Conservation (phyloP, 2,888 invertebrate genomes). For the Corbicula japonica region DNA sequence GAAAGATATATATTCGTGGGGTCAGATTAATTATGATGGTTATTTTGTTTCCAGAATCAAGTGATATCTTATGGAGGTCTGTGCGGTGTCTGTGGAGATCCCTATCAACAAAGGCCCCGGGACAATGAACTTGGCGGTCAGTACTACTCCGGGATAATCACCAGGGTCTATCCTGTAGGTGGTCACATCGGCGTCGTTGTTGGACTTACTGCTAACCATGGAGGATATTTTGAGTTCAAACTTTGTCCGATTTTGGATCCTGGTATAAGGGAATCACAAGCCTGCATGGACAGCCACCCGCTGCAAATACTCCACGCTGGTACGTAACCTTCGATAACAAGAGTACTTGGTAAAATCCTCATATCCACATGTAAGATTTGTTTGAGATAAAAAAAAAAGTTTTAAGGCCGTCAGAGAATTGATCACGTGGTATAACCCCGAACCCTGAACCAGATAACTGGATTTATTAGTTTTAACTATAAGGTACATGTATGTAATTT, state of each 20-base stretch:
- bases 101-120: conserved; percentile 87
- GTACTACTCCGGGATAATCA: conserved; percentile 79
- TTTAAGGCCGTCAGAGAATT: too few species aligned
- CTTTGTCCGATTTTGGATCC: conserved; percentile 76
- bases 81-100: conserved; percentile 96
- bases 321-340: conserved; percentile 8
- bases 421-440: background rate
- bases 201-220: conserved; percentile 82
- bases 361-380: too few species aligned
- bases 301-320: conserved; percentile 57
- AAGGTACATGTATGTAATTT: too few species aligned
- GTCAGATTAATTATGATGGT: too few species aligned
- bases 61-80: conserved; percentile 88
- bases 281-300: conserved; percentile 65
- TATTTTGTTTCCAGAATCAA: conserved; percentile 67
- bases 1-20: too few species aligned
- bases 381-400: too few species aligned
- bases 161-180: conserved; percentile 75
- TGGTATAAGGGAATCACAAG: conserved; percentile 50
- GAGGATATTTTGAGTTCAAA: conserved; percentile 83
- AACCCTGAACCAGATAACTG: too few species aligned
- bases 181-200: conserved; percentile 75
- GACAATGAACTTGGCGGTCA: conserved; percentile 81
- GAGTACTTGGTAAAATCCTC: too few species aligned
- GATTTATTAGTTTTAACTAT: too few species aligned